Base-by-base conservation (phyloP, 2,113 vertebrate species). In the Osmerus eperlanus region DNA sequence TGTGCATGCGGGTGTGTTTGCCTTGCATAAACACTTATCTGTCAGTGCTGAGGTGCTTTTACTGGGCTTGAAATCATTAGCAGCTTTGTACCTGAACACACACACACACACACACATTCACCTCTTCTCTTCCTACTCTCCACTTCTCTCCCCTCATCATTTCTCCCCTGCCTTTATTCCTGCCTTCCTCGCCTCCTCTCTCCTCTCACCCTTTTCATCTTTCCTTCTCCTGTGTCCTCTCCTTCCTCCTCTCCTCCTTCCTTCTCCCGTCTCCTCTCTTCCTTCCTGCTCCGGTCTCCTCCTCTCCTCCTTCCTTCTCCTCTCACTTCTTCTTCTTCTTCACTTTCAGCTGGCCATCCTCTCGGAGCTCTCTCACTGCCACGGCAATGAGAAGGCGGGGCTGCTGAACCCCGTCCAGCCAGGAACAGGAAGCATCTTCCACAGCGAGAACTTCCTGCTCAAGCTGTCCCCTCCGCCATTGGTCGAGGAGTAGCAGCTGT, bases 401-500 rank as follows among this genome's bases (percentile, higher is more conserved):
- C 85, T 89, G 0, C 83, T 95, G 6, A 85, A 92, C 0, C 0
- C 91, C 19, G 78, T 88, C 79, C 93, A 94, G 0, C 79, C 91
- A 3, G 90, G 92, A 78, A 6, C 84, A 0, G 86, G 88, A 86
- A 95, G 93, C 0, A 83, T 95, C 77, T 95, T 95, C 86, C 94
- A 96, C 88, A 93, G 93, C 0, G 93, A 97, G 86, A 94, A 89
- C 80, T 97, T 96, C 85, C 92, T 94, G 78, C 93, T 99, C 0
- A 95, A 94, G 18, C 95, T 99, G 53, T 84, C 90, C 0, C 96
- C 96, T 0, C 96, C 96, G 0, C 97, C 97, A 0, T 72, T 94
- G 78, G 67, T 93, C 0, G 95, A 98, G 29, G 96, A 99, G 59
- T 99, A 89, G 80, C 28, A 51, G 21, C 13, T 9, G 62, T 36